Conservation (phyloP, 1,140 invertebrate species). For the Polyergus mexicanus region DNA sequence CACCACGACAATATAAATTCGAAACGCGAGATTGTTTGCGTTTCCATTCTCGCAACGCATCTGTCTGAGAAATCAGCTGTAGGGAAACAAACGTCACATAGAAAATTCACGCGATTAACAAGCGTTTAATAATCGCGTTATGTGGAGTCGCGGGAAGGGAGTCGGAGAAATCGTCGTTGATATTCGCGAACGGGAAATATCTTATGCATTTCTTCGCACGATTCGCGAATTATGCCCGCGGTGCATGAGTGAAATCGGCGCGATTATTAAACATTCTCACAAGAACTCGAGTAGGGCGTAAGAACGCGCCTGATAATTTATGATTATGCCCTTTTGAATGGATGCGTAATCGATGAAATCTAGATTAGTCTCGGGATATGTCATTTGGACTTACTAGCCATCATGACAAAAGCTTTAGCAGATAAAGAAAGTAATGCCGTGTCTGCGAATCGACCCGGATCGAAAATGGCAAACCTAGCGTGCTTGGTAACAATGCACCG, state of each 20-base stretch:
- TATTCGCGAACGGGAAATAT: not conserved
- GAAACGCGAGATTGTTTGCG: not conserved
- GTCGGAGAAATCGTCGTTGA: slow-evolving; percentile 52
- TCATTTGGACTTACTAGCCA: not conserved
- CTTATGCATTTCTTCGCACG: slow-evolving; percentile 45
- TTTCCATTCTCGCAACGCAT: slow-evolving; percentile 5
- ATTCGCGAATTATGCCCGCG: slow-evolving; percentile 58
- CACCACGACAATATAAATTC: not conserved
- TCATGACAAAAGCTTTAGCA: not conserved
- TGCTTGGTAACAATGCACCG: slow-evolving; percentile 20
- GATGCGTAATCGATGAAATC: not conserved
- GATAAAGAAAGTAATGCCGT: not conserved
- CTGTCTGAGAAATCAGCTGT: not conserved
- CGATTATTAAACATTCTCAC: slow-evolving; percentile 60
- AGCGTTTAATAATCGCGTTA: slow-evolving; percentile 36
- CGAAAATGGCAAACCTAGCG: not conserved
- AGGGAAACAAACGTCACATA: not conserved
- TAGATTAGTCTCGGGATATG: not conserved
- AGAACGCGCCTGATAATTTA: slow-evolving; percentile 37
- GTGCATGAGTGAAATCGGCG: slow-evolving; percentile 50
- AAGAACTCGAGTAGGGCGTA: slow-evolving; percentile 13
- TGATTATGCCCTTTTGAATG: slow-evolving; percentile 3
- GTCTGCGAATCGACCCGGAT: not conserved
- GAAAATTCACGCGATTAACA: slow-evolving; percentile 25
- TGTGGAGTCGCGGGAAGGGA: not conserved